Evolutionary conservation across 2,113 vertebrate species (phyloP).

Genomic region (cattle (Bos taurus)): DNA sequence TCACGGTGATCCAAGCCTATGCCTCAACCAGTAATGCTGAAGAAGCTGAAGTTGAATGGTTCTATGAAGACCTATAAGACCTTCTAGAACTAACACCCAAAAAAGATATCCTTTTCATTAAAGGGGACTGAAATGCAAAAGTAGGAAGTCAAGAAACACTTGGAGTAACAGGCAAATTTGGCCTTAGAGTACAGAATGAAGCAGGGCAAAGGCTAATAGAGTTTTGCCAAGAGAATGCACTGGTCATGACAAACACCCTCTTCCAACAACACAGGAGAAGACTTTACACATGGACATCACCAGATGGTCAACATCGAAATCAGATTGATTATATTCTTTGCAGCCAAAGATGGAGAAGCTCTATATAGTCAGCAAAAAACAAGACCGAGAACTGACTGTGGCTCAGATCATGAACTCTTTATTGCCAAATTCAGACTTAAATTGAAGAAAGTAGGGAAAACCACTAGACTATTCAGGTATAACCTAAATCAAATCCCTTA

Average conservation of each 20-base stretch:
- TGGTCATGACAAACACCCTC: neutral
- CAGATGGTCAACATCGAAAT: neutral
- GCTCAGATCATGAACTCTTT: neutral
- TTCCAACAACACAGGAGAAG: neutral
- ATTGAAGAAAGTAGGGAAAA: neutral
- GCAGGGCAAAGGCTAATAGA: neutral
- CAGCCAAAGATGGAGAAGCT: neutral
- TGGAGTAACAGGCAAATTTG: neutral
- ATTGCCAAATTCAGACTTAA: neutral
- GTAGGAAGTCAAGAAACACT: neutral
- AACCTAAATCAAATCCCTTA: neutral
- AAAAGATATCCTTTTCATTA: neutral
- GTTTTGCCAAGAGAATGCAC: neutral
- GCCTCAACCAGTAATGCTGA: neutral
- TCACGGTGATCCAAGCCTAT: neutral
- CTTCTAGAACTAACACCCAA: neutral
- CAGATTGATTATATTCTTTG: neutral
- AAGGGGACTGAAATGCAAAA: neutral
- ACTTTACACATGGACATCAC: neutral
- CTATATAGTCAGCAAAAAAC: neutral
- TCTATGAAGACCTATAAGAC: neutral
- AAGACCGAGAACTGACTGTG: neutral
- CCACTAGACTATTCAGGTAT: neutral
- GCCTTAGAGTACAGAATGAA: neutral
- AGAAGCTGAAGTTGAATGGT: neutral